phyloP scores from a whole-genome alignment of 2,888 invertebrate species.

The Coleophora flavipennella region DNA sequence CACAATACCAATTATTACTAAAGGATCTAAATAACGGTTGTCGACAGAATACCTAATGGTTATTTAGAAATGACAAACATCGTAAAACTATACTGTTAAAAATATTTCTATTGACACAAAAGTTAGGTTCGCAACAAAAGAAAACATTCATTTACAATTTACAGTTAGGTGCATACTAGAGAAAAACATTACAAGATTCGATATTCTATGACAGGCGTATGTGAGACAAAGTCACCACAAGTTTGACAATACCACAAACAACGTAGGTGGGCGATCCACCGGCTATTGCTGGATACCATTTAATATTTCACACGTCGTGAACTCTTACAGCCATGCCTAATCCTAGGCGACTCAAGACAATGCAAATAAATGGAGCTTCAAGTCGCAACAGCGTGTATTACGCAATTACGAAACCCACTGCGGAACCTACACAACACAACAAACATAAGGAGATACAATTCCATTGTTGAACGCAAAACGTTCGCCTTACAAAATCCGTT shows the following conservation, averaged over 20 bases:
- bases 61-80: no score
- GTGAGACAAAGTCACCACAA: no score
- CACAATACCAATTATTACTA: no score
- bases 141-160: no score
- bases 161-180: no score
- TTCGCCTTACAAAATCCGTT: constrained; percentile 47
- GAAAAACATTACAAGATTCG: no score
- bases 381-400: constrained; percentile 15
- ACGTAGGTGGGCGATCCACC: constrained; percentile 3
- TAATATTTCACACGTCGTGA: constrained; percentile 24
- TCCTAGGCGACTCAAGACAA: constrained; percentile 4
- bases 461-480: constrained; percentile 47
- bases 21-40: no score
- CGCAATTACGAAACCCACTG: constrained; percentile 22
- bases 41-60: no score
- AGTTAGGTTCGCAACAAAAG: no score
- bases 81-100: no score
- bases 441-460: constrained; percentile 32
- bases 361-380: constrained; percentile 2
- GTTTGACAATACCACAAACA: neutral
- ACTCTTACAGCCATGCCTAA: constrained; percentile 11
- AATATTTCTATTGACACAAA: no score
- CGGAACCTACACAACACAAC: constrained; percentile 31
- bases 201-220: no score
- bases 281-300: constrained; percentile 3